Evolutionary conservation across 2,888 invertebrate species (phyloP), one percentile per base, ranked within the genome.

Genomic region (Acronicta psi): DNA sequence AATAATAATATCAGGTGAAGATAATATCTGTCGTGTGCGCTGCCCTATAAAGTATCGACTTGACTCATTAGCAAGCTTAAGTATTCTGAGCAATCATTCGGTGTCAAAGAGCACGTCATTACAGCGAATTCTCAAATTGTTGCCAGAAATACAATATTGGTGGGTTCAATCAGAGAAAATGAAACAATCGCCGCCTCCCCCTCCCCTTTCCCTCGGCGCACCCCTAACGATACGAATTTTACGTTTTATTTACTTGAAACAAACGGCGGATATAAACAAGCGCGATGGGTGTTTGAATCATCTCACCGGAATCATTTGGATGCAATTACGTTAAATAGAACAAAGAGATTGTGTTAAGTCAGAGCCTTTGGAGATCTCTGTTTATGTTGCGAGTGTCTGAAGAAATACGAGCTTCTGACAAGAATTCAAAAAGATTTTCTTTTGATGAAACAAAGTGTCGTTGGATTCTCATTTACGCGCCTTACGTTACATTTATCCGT

Each of bases 71-170:
- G n/a, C 38, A 36, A 37, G 20, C 10, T 42, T 18, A 42, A 52
- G 17, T 25, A 29, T 20, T 25, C 13, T 14, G 23, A 45, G 16
- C 37, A 54, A 40, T 43, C 13, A 37, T 47, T 58, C 31, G 47
- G 52, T 42, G 40, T 53, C 52, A 44, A 64, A 68, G 18, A 29
- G 41, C 16, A n/a, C 29, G 36, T 51, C 67, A 36, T 62, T 69
- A 77, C 58, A 46, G 47, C n/a, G 70, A 77, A 52, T 61, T 43
- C 49, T 9, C 59, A 42, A 73, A 75, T 67, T 73, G 73, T 79
- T 80, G 73, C 70, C 73, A 76, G 75, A 81, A 80, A 80, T 81
- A 85, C 82, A 85, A 84, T 84, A 84, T 82, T 82, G 77, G 75
- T 68, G 68, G 61, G 78, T 80, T 81, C 84, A 82, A 84, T 84